phyloP scores from a whole-genome alignment of 2,113 vertebrate genomes.

The Pagrus major region DNA sequence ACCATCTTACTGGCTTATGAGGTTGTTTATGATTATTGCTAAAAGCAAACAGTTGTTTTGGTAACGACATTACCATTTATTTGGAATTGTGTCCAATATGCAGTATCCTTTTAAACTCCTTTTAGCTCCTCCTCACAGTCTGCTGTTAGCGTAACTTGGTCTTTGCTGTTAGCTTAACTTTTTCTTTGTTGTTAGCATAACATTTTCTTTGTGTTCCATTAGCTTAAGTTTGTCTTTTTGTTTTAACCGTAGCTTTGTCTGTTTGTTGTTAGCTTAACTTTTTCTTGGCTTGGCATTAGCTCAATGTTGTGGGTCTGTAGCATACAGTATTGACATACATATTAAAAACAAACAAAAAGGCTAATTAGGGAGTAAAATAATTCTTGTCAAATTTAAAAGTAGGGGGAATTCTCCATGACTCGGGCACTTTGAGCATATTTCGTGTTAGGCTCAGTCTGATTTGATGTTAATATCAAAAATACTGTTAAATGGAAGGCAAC shows the following conservation, averaged over 20 bases:
- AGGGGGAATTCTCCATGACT: too few species aligned
- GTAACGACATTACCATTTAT: neutral
- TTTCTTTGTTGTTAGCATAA: neutral
- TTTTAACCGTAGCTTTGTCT: too few species aligned
- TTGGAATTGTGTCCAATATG: neutral
- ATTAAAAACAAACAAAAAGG: neutral
- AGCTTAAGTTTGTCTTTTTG: too few species aligned
- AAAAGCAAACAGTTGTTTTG: neutral
- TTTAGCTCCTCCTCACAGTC: neutral
- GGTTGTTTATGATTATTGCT: neutral
- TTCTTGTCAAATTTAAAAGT: neutral
- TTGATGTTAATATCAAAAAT: neutral
- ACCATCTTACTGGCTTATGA: neutral
- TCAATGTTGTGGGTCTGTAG: neutral
- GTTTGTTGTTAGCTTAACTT: neutral
- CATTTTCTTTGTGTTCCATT: too few species aligned
- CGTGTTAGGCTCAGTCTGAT: too few species aligned
- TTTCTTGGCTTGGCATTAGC: too few species aligned
- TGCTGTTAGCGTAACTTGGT: neutral
- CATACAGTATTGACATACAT: neutral
- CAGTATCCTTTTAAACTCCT: neutral
- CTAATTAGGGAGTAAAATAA: neutral
- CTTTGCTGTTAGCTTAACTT: neutral
- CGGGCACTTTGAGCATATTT: too few species aligned
- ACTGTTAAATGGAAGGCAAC: neutral